phyloP scores from a whole-genome alignment of 92 coral and sea anemone genomes.

The Zoanthus solanderi region DNA sequence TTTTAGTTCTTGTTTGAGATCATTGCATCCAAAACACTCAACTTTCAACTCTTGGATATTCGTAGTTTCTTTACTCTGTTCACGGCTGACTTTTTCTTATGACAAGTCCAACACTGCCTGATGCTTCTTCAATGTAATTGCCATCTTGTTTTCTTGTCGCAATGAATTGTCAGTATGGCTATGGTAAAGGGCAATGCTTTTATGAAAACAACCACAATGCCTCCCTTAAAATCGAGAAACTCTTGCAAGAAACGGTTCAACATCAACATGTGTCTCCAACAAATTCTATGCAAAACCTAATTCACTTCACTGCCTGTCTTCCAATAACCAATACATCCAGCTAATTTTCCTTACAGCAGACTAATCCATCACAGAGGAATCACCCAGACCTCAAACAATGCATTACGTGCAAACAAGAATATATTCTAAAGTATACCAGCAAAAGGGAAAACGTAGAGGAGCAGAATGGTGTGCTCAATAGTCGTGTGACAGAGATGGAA shows the following conservation, averaged over 20 bases:
- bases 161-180: background rate
- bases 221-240: slow-evolving; percentile 11
- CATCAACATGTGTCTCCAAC: background rate
- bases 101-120: background rate
- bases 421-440: too few species aligned
- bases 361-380: too few species aligned
- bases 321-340: slow-evolving; percentile 47
- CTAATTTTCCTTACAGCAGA: too few species aligned
- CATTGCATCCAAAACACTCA: too few species aligned
- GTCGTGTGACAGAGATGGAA: too few species aligned
- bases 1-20: too few species aligned
- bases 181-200: background rate
- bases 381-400: too few species aligned
- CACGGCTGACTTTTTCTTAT: background rate
- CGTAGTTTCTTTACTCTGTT: too few species aligned
- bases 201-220: background rate
- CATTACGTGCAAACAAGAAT: too few species aligned
- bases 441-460: too few species aligned
- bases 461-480: too few species aligned
- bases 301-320: slow-evolving; percentile 44
- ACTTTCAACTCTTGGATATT: too few species aligned
- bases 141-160: background rate
- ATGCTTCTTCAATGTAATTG: background rate
- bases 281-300: background rate
- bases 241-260: slow-evolving; percentile 11